Conservation (phyloP, 2,797 vertebrate genomes). For the Pyrocephalus nanus region DNA sequence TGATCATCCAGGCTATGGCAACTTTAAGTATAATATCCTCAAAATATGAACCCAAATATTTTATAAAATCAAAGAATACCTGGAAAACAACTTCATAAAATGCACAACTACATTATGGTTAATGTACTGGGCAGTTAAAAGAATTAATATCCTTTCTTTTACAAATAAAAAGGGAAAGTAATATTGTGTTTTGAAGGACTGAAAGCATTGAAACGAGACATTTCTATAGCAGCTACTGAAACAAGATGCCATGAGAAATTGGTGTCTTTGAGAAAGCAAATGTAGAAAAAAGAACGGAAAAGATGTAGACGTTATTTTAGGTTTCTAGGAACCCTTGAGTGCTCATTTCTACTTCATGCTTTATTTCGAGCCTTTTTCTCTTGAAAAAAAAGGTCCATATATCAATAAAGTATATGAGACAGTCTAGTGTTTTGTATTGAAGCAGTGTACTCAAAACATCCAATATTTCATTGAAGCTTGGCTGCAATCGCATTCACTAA, state of each 20-base stretch:
- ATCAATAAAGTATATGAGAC: background rate
- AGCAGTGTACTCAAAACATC: constrained; percentile 13
- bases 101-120: background rate
- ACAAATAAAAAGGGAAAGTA: background rate
- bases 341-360: background rate
- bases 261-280: constrained; percentile 4
- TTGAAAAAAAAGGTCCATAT: background rate
- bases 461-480: constrained; percentile 17
- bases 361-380: background rate
- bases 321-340: constrained; percentile 1
- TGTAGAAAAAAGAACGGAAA: background rate
- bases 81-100: background rate
- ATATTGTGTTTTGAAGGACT: background rate
- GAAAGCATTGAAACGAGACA: background rate
- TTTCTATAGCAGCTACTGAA: constrained; percentile 37
- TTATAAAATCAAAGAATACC: background rate
- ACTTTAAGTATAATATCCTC: background rate
- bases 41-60: background rate
- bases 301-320: background rate
- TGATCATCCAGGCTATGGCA: background rate
- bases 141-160: constrained; percentile 2
- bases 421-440: constrained; percentile 20
- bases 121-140: background rate
- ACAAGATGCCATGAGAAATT: constrained; percentile 19
- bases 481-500: constrained; percentile 31